These are phyloP conservation scores for Brachionus koreanus DNA, from an alignment of 1,140 invertebrate genomes.

Conservation along the genomic window DNA sequence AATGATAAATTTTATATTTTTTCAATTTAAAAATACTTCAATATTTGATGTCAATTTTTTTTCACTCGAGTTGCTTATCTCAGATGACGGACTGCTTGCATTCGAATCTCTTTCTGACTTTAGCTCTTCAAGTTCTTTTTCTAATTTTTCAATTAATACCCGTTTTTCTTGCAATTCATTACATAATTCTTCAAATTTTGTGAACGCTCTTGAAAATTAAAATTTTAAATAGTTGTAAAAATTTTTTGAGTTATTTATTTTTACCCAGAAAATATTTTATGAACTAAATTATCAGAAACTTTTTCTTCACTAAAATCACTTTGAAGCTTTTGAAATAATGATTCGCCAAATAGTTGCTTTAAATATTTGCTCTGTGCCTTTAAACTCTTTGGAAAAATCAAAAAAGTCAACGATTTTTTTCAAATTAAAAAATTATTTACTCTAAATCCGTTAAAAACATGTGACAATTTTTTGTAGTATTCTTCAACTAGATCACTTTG, in stretches of 20 bases:
- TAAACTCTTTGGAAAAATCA: background rate
- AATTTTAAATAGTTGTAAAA: background rate
- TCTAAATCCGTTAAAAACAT: slow-evolving; percentile 18
- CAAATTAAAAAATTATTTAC: background rate
- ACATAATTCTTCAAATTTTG: slow-evolving; percentile 5
- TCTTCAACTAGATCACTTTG: background rate
- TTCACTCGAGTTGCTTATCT: background rate
- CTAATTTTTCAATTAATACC: background rate
- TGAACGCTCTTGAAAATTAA: background rate
- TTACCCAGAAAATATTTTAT: background rate
- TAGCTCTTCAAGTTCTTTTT: slow-evolving; percentile 13
- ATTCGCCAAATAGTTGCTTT: slow-evolving; percentile 4
- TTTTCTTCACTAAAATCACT: background rate
- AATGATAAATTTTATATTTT: no score
- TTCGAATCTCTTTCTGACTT: background rate
- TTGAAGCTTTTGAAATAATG: background rate
- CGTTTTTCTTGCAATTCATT: background rate
- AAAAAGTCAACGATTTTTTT: no score
- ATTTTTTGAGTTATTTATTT: background rate
- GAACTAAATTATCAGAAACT: background rate
- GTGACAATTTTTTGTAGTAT: background rate
- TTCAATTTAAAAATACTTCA: no score
- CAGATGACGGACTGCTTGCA: background rate
- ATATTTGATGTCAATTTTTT: background rate
- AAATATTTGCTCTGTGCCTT: slow-evolving; percentile 25